Percentiles rank a stretch among this genome's conserved stretches.
Conservation (phyloP, 2,888 invertebrate species). For the Monochamus alternatus region DNA sequence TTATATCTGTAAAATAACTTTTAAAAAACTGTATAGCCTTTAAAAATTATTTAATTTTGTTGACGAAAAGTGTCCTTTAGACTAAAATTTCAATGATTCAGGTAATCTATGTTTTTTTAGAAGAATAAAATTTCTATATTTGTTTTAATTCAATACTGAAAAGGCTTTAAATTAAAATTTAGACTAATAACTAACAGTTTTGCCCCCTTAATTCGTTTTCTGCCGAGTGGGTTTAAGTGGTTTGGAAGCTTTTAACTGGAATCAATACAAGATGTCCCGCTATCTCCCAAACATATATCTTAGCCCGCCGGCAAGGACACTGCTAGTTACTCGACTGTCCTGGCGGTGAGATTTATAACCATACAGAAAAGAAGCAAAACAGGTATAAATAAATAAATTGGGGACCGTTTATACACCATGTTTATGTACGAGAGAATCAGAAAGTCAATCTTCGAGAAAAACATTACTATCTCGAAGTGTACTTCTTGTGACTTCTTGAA, state of each 20-base stretch:
- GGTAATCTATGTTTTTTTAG: no score
- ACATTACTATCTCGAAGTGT: slow-evolving; percentile 49
- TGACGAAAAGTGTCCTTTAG: no score
- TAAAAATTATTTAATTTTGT: no score
- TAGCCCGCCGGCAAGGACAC: slow-evolving; percentile 65
- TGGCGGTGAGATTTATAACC: slow-evolving; percentile 62
- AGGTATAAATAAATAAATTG: slow-evolving; percentile 63
- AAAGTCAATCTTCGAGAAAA: slow-evolving; percentile 51
- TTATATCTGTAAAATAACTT: no score
- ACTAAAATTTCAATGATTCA: no score
- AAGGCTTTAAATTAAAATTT: neutral
- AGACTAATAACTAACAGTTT: slow-evolving; percentile 28
- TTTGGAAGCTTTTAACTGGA: slow-evolving; percentile 68
- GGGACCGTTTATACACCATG: slow-evolving; percentile 54
- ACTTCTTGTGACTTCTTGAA: slow-evolving; percentile 49
- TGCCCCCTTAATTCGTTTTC: slow-evolving; percentile 50
- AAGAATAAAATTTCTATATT: neutral
- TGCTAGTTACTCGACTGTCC: slow-evolving; percentile 67
- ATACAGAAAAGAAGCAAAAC: slow-evolving; percentile 63
- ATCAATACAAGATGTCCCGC: slow-evolving; percentile 68
- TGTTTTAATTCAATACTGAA: neutral
- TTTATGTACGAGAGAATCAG: slow-evolving; percentile 52
- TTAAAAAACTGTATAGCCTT: no score
- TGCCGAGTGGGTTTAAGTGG: slow-evolving; percentile 40
- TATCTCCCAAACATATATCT: slow-evolving; percentile 68